Percentiles rank a stretch among this genome's conserved stretches.
Conservation (phyloP, 1,140 invertebrate species). For the Lasaia peninsularis region DNA sequence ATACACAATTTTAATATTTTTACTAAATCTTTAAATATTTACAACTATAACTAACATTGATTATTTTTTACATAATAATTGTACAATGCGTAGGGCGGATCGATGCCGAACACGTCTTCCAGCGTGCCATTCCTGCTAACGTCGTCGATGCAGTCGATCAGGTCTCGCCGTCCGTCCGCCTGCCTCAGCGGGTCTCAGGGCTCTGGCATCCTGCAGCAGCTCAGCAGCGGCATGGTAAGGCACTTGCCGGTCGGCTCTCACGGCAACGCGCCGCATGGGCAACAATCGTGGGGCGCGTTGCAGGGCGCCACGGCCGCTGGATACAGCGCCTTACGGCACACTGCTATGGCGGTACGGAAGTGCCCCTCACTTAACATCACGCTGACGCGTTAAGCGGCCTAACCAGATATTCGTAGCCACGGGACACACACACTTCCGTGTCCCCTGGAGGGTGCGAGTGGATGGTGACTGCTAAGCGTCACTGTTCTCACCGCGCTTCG, state of each 20-base stretch:
- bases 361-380: slow-evolving; percentile 80
- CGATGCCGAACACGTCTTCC: slow-evolving; percentile 92
- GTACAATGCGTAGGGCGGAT: slow-evolving; percentile 81
- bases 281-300: slow-evolving; percentile 81
- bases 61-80: not conserved
- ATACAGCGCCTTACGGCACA: slow-evolving; percentile 55
- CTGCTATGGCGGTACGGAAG: slow-evolving; percentile 86
- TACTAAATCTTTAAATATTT: not conserved
- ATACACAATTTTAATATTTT: not conserved
- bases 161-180: slow-evolving; percentile 86
- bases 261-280: slow-evolving; percentile 79
- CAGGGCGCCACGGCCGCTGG: slow-evolving; percentile 80
- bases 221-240: slow-evolving; percentile 84
- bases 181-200: slow-evolving; percentile 82
- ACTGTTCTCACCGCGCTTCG: not conserved
- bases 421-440: slow-evolving; percentile 10
- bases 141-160: slow-evolving; percentile 89
- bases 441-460: slow-evolving; percentile 5
- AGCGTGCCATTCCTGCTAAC: slow-evolving; percentile 90
- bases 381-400: slow-evolving; percentile 66
- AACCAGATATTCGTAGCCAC: slow-evolving; percentile 4
- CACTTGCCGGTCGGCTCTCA: slow-evolving; percentile 71
- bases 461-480: slow-evolving; percentile 1
- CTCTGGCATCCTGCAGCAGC: slow-evolving; percentile 87
- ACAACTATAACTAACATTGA: not conserved